Base-by-base conservation (phyloP, 2,113 vertebrate genomes). In the Ceyx melanurus region DNA sequence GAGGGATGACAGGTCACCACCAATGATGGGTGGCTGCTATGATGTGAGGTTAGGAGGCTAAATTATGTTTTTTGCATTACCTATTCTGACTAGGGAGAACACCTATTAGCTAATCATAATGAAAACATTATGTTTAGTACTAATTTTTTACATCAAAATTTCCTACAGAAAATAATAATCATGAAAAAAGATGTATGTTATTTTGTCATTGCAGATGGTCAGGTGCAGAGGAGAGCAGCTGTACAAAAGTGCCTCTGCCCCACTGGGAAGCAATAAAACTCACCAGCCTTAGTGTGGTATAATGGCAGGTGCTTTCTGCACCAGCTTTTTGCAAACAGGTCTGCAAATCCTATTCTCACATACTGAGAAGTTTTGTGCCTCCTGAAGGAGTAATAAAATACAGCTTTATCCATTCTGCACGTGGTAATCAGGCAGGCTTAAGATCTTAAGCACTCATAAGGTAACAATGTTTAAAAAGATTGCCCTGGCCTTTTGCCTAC, bases 391-490 rank as follows among this genome's bases (percentile, higher is more conserved):
- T 51, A 56, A 75, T 87, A 94, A 97, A 96, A 95, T 56, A 72
- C 92, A 86, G 92, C 89, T 95, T 96, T 93, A 95, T 92, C 94
- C 90, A 90, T 60, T 35, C 57, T 61, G 62, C 68, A 58, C 40
- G 88, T 31, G 2, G 89, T 82, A 93, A 97, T 95, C 93, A 94
- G 89, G 73, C 89, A 85, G 79, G 86, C 75, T 85, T 89, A 91
- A 94, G 53, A 91, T 57, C 77, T 95, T 82, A 71, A 40, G 48
- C 76, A 22, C 79, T 95, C 18, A 3, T 23, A 91, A 50, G 50
- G 91, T 13, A 77, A 91, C 72, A 89, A 31, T 42, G 53, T 67
- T 77, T 70, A 48, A 82, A 94, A 86, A 94, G 71, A 56, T 37
- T 5, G 56, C 3, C 5, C 78, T 2, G 1, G 42, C 51, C 60